Evolutionary conservation across 1,140 invertebrate species (phyloP).

Genomic region (Cyrtorhinus lividipennis): DNA sequence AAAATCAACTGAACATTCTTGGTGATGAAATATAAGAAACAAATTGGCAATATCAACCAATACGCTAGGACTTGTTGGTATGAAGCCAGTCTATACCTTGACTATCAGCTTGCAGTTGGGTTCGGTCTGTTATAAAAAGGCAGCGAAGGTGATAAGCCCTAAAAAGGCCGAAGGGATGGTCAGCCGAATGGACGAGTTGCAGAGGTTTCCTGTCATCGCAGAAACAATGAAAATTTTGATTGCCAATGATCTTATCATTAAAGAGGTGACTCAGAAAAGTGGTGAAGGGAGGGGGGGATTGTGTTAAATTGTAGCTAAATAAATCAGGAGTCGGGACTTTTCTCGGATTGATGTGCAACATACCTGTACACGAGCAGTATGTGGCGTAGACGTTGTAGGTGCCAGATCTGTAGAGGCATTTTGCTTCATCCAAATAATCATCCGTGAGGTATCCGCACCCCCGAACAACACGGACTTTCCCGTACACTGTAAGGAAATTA

Average conservation of each 20-base stretch:
- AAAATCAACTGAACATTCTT: too few species aligned
- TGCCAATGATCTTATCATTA: too few species aligned
- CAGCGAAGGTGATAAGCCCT: neutral
- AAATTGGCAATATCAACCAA: too few species aligned
- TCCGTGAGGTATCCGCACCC: constrained; percentile 57
- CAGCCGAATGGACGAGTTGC: constrained; percentile 39
- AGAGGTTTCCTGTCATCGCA: too few species aligned
- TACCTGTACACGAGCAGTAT: constrained; percentile 60
- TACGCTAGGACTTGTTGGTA: too few species aligned
- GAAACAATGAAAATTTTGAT: too few species aligned
- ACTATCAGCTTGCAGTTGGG: neutral
- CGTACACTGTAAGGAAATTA: constrained; percentile 53
- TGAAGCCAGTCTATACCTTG: constrained; percentile 7
- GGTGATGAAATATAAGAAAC: too few species aligned
- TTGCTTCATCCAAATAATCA: constrained; percentile 38
- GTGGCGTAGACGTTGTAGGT: constrained; percentile 54
- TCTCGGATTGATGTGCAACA: too few species aligned
- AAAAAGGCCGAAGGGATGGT: neutral
- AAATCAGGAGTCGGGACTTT: too few species aligned
- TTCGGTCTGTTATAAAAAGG: constrained; percentile 7
- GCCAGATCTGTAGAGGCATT: constrained; percentile 47
- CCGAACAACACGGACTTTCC: constrained; percentile 52
- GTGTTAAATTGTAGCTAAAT: too few species aligned
- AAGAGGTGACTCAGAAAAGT: too few species aligned
- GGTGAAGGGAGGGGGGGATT: too few species aligned